Conservation (phyloP, 2,113 vertebrate species). For the Pterocles gutturalis region DNA sequence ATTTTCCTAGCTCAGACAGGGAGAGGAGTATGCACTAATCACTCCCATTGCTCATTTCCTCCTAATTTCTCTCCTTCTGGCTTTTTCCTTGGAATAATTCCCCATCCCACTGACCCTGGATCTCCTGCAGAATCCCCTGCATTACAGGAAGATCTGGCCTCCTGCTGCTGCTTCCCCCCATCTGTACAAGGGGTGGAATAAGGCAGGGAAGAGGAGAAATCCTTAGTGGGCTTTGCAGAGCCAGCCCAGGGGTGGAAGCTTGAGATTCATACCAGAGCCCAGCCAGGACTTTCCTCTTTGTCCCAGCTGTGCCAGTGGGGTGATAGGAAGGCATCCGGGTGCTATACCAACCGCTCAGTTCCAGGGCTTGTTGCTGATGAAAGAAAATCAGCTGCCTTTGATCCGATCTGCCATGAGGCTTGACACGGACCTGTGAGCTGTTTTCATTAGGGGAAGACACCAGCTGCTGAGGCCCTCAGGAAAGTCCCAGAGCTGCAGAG, state of each 20-base stretch:
- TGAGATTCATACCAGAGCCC: neutral
- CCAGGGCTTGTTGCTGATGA: neutral
- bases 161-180: neutral
- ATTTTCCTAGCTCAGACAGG: neutral
- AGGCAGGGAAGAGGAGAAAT: neutral
- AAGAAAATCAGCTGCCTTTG: conserved; percentile 20
- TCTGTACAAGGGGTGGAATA: fast-evolving
- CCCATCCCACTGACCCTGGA: neutral
- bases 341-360: fast-evolving
- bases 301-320: fast-evolving
- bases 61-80: neutral
- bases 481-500: neutral
- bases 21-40: neutral
- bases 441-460: conserved; percentile 61
- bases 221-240: neutral
- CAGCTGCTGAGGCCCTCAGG: conserved; percentile 45
- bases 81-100: neutral
- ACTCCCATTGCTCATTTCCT: fast-evolving
- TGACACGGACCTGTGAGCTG: conserved; percentile 29
- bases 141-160: neutral
- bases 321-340: neutral
- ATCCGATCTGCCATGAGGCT: neutral
- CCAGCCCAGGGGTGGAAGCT: neutral
- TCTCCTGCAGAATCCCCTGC: neutral
- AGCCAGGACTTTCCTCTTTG: neutral